Conservation (phyloP, 2,113 vertebrate species). For the Polypterus bichir region DNA sequence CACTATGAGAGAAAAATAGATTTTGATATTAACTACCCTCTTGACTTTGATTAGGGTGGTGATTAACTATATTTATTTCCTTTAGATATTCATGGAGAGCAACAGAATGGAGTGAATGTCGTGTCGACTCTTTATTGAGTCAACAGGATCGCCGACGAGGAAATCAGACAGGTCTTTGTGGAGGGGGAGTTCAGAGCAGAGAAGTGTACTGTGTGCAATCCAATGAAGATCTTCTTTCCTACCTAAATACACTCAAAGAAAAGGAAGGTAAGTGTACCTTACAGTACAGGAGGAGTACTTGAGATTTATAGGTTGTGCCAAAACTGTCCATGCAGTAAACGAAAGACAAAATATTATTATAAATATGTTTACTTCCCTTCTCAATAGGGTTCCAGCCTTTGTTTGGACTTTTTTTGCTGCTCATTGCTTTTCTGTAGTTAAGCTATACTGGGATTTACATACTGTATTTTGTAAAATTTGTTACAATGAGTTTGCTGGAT, state of each 20-base stretch:
- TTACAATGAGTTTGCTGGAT: too few species aligned
- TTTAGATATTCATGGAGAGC: constrained; percentile 76
- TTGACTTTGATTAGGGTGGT: background rate
- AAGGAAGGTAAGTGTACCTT: constrained; percentile 61
- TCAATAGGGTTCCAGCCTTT: too few species aligned
- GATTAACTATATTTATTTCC: background rate
- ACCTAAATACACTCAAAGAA: constrained; percentile 55
- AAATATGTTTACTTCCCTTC: too few species aligned
- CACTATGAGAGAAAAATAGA: too few species aligned
- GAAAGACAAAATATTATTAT: too few species aligned
- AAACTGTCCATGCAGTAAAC: too few species aligned
- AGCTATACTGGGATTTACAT: too few species aligned
- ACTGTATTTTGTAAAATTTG: too few species aligned
- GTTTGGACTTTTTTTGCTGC: too few species aligned
- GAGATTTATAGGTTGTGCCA: too few species aligned
- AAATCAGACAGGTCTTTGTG: constrained; percentile 82
- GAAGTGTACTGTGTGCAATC: constrained; percentile 78
- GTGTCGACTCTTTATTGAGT: constrained; percentile 75
- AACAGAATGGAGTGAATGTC: constrained; percentile 86
- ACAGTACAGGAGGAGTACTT: too few species aligned
- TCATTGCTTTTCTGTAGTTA: too few species aligned
- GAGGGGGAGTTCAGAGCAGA: constrained; percentile 79
- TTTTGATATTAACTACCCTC: background rate
- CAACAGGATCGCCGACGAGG: constrained; percentile 83
- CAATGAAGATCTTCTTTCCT: constrained; percentile 65